phyloP scores from a whole-genome alignment of 1,140 invertebrate genomes.

The Aphaenogaster ashmeadi region DNA sequence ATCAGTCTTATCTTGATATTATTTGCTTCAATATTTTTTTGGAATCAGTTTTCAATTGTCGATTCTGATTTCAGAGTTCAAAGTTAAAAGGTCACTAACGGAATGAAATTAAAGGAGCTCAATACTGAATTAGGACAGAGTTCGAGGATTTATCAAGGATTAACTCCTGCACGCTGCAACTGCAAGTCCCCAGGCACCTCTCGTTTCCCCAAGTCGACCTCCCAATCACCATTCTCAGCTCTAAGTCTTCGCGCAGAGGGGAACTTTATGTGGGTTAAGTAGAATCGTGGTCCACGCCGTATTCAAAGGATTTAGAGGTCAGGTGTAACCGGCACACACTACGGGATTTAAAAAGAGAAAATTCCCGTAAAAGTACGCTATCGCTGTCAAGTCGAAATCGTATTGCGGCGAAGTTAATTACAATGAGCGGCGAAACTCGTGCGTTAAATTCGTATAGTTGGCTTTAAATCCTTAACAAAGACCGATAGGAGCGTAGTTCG shows the following conservation, averaged over 20 bases:
- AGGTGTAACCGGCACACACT: slow-evolving; percentile 51
- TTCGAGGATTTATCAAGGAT: slow-evolving; percentile 82
- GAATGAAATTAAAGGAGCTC: slow-evolving; percentile 81
- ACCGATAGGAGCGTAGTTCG: background rate
- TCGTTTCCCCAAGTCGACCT: slow-evolving; percentile 73
- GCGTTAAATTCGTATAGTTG: slow-evolving; percentile 46
- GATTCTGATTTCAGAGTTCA: slow-evolving; percentile 8
- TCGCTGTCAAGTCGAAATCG: slow-evolving; percentile 45
- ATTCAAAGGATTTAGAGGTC: slow-evolving; percentile 76
- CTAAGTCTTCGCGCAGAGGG: slow-evolving; percentile 68
- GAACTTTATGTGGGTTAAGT: slow-evolving; percentile 79
- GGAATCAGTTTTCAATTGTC: background rate
- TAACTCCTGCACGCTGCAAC: slow-evolving; percentile 78
- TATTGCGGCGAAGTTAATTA: slow-evolving; percentile 69
- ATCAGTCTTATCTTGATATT: background rate
- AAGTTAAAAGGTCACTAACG: slow-evolving; percentile 64
- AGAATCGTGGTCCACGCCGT: slow-evolving; percentile 73
- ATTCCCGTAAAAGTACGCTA: slow-evolving; percentile 44
- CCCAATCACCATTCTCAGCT: slow-evolving; percentile 72
- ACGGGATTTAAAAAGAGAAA: slow-evolving; percentile 59
- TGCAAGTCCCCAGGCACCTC: slow-evolving; percentile 68
- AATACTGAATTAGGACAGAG: slow-evolving; percentile 80
- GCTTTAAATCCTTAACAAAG: slow-evolving; percentile 42
- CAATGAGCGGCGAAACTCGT: slow-evolving; percentile 32
- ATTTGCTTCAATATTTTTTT: background rate